Conservation (phyloP, 2,113 vertebrate species). For the Corythornis madagascariensis region DNA sequence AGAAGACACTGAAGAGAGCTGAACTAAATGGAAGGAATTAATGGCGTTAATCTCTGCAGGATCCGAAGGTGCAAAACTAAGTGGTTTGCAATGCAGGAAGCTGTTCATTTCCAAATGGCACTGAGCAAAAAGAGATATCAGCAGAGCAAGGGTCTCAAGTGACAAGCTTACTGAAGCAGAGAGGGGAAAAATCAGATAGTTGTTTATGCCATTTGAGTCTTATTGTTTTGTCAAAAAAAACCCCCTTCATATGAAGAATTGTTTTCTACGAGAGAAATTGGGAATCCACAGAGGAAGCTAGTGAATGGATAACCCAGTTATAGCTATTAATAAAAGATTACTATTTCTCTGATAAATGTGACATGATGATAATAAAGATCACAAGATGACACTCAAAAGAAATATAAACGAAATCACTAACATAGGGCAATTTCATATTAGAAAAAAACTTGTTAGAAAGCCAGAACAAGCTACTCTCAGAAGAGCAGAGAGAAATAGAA, state of each 20-base stretch:
- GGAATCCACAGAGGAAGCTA: neutral
- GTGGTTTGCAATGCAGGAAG: neutral
- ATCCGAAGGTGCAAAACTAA: neutral
- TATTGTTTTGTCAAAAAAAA: constrained; percentile 7
- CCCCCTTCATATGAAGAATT: neutral
- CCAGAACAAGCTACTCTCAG: neutral
- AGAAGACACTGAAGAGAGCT: neutral
- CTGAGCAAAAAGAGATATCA: constrained; percentile 16
- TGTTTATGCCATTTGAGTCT: constrained; percentile 17
- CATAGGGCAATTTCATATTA: neutral
- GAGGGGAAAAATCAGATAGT: neutral
- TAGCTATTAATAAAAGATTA: neutral
- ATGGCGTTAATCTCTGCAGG: neutral
- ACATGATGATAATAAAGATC: neutral
- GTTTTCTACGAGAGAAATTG: neutral
- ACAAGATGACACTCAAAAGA: neutral
- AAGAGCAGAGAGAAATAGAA: neutral
- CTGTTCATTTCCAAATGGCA: constrained; percentile 31
- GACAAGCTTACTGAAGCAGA: neutral
- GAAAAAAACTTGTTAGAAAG: neutral
- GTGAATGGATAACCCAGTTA: neutral
- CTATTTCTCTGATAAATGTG: neutral
- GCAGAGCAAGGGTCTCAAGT: constrained; percentile 17
- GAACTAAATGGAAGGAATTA: constrained; percentile 39
- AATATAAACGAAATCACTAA: neutral